Evolutionary conservation across 2,113 vertebrate species (phyloP).

Genomic region (Macrotus californicus): DNA sequence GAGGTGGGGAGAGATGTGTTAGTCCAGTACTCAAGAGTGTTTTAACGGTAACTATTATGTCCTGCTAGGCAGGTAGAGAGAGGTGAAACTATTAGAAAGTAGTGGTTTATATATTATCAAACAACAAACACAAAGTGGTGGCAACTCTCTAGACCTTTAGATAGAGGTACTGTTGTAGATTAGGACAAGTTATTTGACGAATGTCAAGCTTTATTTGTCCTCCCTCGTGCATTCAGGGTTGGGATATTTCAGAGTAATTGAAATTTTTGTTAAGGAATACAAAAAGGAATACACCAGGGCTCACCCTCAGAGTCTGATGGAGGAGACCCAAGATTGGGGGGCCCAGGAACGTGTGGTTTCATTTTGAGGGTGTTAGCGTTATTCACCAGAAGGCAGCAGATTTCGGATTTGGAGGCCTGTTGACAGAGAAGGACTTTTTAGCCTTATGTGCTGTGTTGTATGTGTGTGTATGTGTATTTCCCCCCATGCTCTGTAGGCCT

Average conservation of each 20-base stretch:
- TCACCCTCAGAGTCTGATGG: neutral
- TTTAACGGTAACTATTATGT: neutral
- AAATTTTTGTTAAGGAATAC: constrained; percentile 1
- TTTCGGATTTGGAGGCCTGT: neutral
- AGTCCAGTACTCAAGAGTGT: neutral
- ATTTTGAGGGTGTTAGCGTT: neutral
- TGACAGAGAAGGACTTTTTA: neutral
- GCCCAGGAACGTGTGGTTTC: neutral
- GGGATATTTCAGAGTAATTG: constrained; percentile 37
- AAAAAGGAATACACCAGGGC: neutral
- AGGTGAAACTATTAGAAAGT: constrained; percentile 35
- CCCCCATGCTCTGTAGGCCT: neutral
- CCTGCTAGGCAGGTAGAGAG: neutral
- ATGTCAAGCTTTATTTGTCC: neutral
- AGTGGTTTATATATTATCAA: neutral
- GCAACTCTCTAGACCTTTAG: neutral
- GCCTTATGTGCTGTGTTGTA: neutral
- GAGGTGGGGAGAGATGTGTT: neutral
- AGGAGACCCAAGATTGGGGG: neutral
- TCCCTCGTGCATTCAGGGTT: neutral
- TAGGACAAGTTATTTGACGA: constrained; percentile 21
- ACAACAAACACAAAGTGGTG: neutral
- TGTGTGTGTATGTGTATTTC: neutral
- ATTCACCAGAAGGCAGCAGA: neutral
- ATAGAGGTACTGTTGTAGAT: neutral